phyloP scores from a whole-genome alignment of 2,797 vertebrate genomes.

The Sebastes taczanowskii region DNA sequence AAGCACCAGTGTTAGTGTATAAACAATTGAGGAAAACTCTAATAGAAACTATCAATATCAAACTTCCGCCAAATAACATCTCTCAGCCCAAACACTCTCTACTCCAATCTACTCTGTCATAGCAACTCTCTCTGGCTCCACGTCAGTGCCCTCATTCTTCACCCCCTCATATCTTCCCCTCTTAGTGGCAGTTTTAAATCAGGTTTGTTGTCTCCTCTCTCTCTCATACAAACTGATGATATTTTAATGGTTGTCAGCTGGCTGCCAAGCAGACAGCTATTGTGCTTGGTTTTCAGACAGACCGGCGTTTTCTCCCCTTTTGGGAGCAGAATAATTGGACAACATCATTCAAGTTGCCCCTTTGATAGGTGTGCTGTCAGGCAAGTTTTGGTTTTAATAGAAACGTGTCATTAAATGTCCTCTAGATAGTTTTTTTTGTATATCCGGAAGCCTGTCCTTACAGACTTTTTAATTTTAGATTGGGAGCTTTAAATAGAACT shows the following conservation, averaged over 20 bases:
- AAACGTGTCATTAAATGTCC: slow-evolving; percentile 16
- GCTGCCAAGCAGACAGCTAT: not conserved
- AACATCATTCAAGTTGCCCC: not conserved
- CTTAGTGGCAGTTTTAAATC: not conserved
- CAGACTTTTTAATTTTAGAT: not conserved
- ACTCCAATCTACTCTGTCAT: not conserved
- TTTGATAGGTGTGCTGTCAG: slow-evolving; percentile 10
- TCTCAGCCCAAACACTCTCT: not conserved
- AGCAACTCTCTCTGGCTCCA: not conserved
- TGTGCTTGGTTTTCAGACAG: not conserved
- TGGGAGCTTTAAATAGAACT: not conserved
- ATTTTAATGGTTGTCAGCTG: slow-evolving; percentile 5
- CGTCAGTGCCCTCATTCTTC: not conserved
- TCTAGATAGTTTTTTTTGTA: not conserved
- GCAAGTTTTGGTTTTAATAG: slow-evolving; percentile 21
- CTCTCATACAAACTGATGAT: not conserved
- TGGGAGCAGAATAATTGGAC: slow-evolving; percentile 9
- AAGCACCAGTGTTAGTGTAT: not conserved
- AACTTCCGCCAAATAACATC: not conserved
- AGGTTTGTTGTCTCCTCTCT: not conserved
- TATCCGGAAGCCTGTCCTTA: not conserved
- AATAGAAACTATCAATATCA: not conserved
- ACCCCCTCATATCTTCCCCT: not conserved
- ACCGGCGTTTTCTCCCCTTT: not conserved
- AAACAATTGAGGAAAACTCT: not conserved